Evolutionary conservation across 2,113 vertebrate species (phyloP).

Genomic region (Corythaeola cristata): DNA sequence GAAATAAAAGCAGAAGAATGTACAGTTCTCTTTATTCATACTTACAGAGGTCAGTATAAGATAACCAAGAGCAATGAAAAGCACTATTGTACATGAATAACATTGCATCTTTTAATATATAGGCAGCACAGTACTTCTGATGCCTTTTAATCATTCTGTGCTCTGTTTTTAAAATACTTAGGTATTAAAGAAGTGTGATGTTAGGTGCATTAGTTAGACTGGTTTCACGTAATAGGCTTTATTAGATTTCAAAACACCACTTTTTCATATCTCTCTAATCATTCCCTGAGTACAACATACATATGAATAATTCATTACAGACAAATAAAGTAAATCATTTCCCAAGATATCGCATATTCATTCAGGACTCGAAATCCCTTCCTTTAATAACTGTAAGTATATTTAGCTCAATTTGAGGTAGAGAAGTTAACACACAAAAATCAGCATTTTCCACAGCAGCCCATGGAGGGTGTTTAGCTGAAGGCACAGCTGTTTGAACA

Average conservation of each 20-base stretch:
- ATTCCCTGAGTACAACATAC: background rate
- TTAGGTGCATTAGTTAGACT: background rate
- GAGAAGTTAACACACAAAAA: background rate
- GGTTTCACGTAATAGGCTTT: background rate
- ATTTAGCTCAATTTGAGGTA: background rate
- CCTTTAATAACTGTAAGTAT: background rate
- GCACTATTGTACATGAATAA: background rate
- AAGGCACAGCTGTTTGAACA: slow-evolving; percentile 52
- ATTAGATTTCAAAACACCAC: background rate
- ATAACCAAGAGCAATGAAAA: background rate
- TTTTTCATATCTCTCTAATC: background rate
- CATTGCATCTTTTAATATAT: background rate
- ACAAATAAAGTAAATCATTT: background rate
- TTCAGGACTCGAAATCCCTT: background rate
- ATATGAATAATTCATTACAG: background rate
- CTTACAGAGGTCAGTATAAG: background rate
- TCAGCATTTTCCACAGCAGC: background rate
- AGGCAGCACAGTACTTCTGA: background rate
- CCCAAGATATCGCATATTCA: background rate
- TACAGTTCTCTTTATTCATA: background rate
- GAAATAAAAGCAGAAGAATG: background rate
- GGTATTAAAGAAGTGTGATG: background rate
- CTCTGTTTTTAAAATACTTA: background rate
- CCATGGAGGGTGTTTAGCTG: background rate
- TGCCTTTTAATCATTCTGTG: background rate